phyloP scores from a whole-genome alignment of 2,113 vertebrate genomes.

The Formicarius rufipectus region DNA sequence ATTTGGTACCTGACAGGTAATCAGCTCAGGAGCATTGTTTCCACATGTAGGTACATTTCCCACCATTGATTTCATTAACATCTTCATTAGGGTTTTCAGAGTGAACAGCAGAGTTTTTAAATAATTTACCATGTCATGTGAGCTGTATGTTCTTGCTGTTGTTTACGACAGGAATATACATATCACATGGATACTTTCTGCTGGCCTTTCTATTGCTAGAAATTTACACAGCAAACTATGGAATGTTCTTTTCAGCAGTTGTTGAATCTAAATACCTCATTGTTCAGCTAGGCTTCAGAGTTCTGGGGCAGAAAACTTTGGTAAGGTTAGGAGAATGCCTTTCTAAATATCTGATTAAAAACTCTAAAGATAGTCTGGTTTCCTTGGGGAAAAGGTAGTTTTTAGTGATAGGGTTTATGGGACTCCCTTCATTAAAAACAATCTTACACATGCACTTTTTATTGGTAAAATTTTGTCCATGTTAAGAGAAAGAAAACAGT shows the following conservation, averaged over 20 bases:
- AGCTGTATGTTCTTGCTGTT: neutral
- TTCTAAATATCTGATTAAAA: neutral
- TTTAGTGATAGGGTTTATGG: neutral
- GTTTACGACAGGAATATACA: neutral
- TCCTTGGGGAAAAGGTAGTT: neutral
- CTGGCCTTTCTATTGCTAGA: neutral
- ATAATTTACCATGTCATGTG: neutral
- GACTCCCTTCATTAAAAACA: neutral
- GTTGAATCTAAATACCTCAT: neutral
- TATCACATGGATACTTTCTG: neutral
- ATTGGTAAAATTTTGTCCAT: neutral
- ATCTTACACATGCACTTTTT: neutral
- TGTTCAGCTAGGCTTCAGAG: neutral
- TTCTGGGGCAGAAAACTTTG: neutral
- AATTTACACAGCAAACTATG: neutral
- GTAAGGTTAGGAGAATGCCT: neutral
- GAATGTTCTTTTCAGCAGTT: neutral
- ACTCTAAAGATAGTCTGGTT: neutral
- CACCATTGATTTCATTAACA: neutral
- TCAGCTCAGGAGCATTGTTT: neutral
- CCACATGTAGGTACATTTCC: neutral
- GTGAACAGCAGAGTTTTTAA: neutral
- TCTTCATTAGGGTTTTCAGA: neutral
- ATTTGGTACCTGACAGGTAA: neutral
- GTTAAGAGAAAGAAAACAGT: neutral